Conservation (phyloP, 2,888 invertebrate species). For the Exephanes ischioxanthus region DNA sequence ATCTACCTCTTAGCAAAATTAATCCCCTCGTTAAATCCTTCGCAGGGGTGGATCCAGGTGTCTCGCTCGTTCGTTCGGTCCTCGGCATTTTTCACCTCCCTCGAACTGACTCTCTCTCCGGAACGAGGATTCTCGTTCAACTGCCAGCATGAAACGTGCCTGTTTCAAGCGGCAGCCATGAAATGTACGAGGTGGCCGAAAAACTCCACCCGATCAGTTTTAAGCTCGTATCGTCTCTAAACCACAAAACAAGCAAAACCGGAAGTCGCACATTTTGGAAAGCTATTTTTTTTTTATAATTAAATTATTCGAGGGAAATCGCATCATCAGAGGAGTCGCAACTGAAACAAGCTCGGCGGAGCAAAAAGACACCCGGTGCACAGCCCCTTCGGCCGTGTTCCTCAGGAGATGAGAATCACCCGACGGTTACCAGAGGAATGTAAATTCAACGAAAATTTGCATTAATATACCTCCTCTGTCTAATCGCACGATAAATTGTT, state of each 20-base stretch:
- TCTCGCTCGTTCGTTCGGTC: constrained; percentile 6
- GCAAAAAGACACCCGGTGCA: neutral
- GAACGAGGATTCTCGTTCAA: constrained; percentile 1
- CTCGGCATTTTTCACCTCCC: constrained; percentile 3
- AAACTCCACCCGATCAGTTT: too few relatives aligned
- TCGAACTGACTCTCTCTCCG: neutral
- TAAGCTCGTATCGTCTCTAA: too few relatives aligned
- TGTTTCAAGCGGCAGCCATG: neutral
- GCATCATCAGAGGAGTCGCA: neutral
- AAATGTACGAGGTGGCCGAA: neutral
- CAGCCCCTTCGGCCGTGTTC: neutral
- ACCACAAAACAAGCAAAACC: too few relatives aligned
- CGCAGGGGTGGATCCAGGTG: constrained; percentile 37
- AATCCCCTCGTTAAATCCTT: constrained; percentile 79
- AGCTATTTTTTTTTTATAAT: too few relatives aligned
- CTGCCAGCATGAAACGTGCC: constrained; percentile 20
- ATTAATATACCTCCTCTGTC: constrained; percentile 4
- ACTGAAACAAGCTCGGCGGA: neutral
- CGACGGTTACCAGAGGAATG: constrained; percentile 14
- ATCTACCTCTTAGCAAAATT: constrained; percentile 76
- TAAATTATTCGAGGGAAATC: neutral
- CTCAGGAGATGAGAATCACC: neutral
- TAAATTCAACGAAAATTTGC: constrained; percentile 19
- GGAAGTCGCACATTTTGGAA: too few relatives aligned
- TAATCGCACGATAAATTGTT: constrained; percentile 13